Base-by-base conservation (phyloP, 2,797 vertebrate species). In the Siniperca obscura region DNA sequence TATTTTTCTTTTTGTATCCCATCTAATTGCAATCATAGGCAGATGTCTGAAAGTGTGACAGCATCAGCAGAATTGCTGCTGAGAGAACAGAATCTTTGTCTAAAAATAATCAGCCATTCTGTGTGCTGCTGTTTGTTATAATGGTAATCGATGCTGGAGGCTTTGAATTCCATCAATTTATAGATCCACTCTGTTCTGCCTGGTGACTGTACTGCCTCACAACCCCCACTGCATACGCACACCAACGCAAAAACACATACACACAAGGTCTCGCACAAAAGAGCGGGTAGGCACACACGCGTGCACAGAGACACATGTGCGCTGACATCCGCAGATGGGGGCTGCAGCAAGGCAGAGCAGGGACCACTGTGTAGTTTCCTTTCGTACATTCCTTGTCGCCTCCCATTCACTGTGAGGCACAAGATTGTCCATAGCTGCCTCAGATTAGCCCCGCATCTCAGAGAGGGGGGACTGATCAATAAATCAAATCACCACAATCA, bases 161-260 rank as follows among this genome's bases (percentile, higher is more conserved):
- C 98, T 99, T 99, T 98, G 98, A 97, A 98, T 99, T 97, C 97
- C 98, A 98, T 99, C 98, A 98, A 99, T 99, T 96, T 99, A 99
- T 99, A 97, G 98, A 99, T 99, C 97, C 96, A 97, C 95, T 96
- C 97, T 96, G 97, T 97, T 97, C 97, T 98, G 98, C 97, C 97
- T 97, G 96, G 97, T 95, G 96, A 98, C 97, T 97, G 97, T 97
- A 95, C 95, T 92, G 93, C 96, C 93, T 94, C 94, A 91, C 93
- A 94, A 93, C 93, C 94, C 95, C 94, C 91, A 90, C 92, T 57
- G 27, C 90, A 90, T 56, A 87, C 30, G 56, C 86, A 90, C 87
- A 85, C 90, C 70, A 46, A 91, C 77, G 34, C 88, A 83, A 22
- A 86, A 55, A 73, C 70, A 87, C 72, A 81, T 78, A 83, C 68